phyloP scores from a whole-genome alignment of 2,888 invertebrate genomes.

The Athalia circularis region DNA sequence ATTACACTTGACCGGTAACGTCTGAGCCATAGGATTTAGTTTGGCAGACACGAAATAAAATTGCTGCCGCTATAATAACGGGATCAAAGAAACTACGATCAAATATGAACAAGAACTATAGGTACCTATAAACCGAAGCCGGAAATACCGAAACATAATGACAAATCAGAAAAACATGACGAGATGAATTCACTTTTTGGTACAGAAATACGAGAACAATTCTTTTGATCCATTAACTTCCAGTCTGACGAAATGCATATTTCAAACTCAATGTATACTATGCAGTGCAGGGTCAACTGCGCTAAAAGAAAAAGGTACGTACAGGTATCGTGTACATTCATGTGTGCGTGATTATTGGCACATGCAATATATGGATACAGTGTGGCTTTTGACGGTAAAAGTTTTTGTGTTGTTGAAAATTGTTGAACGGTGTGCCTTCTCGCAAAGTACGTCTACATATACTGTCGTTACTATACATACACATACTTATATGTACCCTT shows the following conservation, averaged over 20 bases:
- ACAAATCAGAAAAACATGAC: slow-evolving; percentile 1
- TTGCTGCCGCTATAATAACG: slow-evolving; percentile 29
- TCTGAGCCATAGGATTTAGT: slow-evolving; percentile 29
- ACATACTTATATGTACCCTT: no score
- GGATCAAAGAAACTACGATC: slow-evolving; percentile 5
- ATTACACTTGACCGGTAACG: slow-evolving; percentile 37
- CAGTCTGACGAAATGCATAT: not conserved
- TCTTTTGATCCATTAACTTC: not conserved
- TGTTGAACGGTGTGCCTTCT: slow-evolving; percentile 25
- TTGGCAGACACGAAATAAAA: slow-evolving; percentile 27
- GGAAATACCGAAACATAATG: not conserved
- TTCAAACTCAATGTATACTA: not conserved
- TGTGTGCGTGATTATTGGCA: no score
- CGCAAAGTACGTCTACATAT: not conserved
- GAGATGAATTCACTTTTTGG: not conserved
- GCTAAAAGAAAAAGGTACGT: not conserved
- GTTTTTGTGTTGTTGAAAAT: slow-evolving; percentile 8
- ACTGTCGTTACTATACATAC: not conserved
- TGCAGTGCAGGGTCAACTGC: not conserved
- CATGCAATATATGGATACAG: no score
- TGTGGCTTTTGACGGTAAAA: slow-evolving; percentile 14
- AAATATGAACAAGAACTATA: not conserved
- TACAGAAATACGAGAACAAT: not conserved
- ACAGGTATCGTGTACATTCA: no score
- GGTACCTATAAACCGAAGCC: not conserved